Conservation (phyloP, 2,888 invertebrate genomes). For the Leucophora obtusa region DNA sequence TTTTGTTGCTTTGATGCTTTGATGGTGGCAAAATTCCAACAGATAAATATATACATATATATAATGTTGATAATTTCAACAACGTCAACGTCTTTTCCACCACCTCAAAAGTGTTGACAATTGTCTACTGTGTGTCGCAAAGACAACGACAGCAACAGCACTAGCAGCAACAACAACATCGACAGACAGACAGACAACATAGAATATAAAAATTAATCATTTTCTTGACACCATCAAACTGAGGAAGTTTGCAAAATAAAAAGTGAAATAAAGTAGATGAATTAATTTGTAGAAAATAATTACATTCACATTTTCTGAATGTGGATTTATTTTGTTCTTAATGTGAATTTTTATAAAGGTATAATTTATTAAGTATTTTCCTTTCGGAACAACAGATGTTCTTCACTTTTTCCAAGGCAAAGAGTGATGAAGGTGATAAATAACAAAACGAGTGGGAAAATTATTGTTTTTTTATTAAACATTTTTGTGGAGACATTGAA, state of each 20-base stretch:
- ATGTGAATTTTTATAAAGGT: conserved; percentile 39
- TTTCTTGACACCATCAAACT: conserved; percentile 50
- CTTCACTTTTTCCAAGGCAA: conserved; percentile 2
- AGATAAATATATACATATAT: too few species aligned
- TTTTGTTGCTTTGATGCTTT: conserved; percentile 23
- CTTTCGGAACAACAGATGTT: conserved; percentile 16
- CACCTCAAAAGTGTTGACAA: conserved; percentile 56
- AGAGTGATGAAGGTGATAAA: conserved; percentile 3
- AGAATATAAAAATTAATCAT: conserved; percentile 57
- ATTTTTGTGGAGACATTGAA: conserved; percentile 65
- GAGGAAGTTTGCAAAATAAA: conserved; percentile 11
- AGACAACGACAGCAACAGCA: conserved; percentile 7
- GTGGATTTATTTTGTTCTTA: conserved; percentile 47
- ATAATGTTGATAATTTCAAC: conserved; percentile 41
- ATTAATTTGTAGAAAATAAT: conserved; percentile 51
- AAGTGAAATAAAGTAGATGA: conserved; percentile 45
- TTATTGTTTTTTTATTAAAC: conserved; percentile 52
- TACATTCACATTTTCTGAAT: conserved; percentile 6
- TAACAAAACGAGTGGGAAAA: conserved; percentile 40
- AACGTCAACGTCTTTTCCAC: conserved; percentile 35
- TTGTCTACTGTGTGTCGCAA: conserved; percentile 40
- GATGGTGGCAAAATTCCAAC: conserved; percentile 57
- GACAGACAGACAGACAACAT: conserved; percentile 16
- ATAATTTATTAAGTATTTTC: conserved; percentile 47
- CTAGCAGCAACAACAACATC: conserved; percentile 5